Evolutionary conservation across 2,797 vertebrate genomes (phyloP), one percentile per base, ranked within the genome.

Genomic region (Denticeps clupeoides): DNA sequence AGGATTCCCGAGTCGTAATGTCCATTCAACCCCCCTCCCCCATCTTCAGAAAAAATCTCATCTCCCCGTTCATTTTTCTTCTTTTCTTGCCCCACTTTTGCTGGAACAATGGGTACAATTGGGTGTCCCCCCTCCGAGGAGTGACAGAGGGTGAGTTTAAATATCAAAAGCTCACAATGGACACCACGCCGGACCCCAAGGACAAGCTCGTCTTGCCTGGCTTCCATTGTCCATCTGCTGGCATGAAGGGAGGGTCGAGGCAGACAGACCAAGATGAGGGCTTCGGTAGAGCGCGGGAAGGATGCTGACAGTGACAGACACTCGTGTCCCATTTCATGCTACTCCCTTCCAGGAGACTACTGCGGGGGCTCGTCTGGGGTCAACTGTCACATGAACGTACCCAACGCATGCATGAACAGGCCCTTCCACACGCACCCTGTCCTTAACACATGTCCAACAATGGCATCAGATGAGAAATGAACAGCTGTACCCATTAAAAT

Each of bases 31-130:
- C 18, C 19, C 38, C 33, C 51, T 26, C 53, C 26, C 38, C 38
- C 53, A n/a, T 59, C 28, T 41, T 31, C 45, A 59, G 53, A 62
- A 35, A 54, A 59, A 65, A 56, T 53, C 42, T 57, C 58, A 69
- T 63, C 49, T 65, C 61, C 54, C 37, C 53, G 49, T 59, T 72
- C 45, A 56, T 64, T 66, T 56, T 41, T 51, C 31, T 48, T 49
- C 47, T 51, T 73, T 67, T 73, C 66, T 69, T 74, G 74, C 68
- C 71, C 75, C 74, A 77, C 64, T 80, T 80, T 76, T 60, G 16
- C 7, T 52, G 23, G n/a, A 70, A 85, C 79, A 84, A 82, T 80
- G 42, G 67, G 62, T 45, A 81, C 75, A 80, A 78, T 73, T 49
- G 57, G 25, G 49, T 56, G 45, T 29, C 70, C 76, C 76, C 75